These are phyloP conservation scores for Carlito syrichta DNA, from an alignment of 2,113 vertebrate species.

Conservation along the genomic window DNA sequence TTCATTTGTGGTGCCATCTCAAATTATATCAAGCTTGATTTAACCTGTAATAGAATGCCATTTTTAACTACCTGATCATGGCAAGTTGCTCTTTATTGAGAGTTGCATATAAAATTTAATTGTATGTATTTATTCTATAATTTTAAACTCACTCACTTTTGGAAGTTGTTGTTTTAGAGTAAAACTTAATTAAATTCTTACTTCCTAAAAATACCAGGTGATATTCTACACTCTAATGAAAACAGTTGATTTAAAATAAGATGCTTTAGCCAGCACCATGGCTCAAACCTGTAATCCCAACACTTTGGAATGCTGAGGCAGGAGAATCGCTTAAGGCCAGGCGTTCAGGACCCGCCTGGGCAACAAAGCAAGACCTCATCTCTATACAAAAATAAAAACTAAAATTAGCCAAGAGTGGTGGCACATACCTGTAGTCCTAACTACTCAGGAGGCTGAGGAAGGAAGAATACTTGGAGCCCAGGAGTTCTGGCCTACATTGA, in stretches of 20 bases:
- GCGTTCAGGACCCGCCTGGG: too few relatives aligned
- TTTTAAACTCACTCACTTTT: not conserved
- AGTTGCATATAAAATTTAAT: conserved; percentile 1
- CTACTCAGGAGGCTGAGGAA: too few relatives aligned
- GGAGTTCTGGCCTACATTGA: too few relatives aligned
- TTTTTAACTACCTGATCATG: not conserved
- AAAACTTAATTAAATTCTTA: conserved; percentile 19
- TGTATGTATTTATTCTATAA: not conserved
- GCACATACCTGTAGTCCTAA: too few relatives aligned
- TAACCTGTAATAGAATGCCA: not conserved
- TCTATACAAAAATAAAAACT: too few relatives aligned
- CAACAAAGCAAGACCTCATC: too few relatives aligned
- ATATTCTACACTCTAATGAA: not conserved
- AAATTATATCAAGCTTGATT: not conserved
- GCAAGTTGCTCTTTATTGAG: not conserved
- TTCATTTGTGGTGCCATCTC: not conserved
- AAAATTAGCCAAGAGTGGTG: too few relatives aligned
- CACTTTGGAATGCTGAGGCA: too few relatives aligned
- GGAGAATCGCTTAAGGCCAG: too few relatives aligned
- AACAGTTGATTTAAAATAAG: conserved; percentile 6
- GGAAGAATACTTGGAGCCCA: too few relatives aligned
- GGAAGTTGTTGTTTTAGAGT: not conserved
- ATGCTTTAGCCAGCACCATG: too few relatives aligned
- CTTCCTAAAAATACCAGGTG: not conserved
- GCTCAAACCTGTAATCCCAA: too few relatives aligned